Evolutionary conservation across 1,140 invertebrate species (phyloP).

Genomic region (Diabrotica virgifera): DNA sequence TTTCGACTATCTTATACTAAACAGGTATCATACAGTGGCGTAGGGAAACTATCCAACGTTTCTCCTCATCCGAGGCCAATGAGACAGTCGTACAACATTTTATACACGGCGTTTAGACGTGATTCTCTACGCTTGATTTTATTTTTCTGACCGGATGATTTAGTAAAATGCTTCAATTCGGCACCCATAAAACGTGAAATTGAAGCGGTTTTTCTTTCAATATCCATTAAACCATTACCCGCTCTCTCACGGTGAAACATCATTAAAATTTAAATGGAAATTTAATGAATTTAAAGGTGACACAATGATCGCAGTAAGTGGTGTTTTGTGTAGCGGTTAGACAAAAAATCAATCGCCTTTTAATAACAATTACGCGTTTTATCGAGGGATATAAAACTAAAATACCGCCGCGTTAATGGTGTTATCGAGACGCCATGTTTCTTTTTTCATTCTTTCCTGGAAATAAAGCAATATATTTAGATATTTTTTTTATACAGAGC

Average conservation of each 20-base stretch:
- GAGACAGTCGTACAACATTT: background rate
- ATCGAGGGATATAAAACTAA: no score
- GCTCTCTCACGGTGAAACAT: background rate
- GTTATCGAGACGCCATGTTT: no score
- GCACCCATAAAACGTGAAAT: background rate
- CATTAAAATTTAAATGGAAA: background rate
- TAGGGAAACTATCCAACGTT: no score
- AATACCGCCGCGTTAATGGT: no score
- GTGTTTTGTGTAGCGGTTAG: background rate
- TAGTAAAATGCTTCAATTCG: slow-evolving; percentile 1
- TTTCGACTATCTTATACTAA: no score
- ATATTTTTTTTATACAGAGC: no score
- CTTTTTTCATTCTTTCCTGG: no score
- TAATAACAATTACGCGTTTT: background rate
- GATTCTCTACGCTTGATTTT: background rate
- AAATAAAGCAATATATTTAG: no score
- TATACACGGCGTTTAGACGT: background rate
- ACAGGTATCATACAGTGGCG: no score
- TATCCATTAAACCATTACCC: background rate
- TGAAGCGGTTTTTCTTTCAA: slow-evolving; percentile 2
- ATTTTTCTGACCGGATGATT: background rate
- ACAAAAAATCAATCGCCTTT: background rate
- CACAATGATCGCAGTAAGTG: background rate
- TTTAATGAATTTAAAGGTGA: slow-evolving; percentile 1
- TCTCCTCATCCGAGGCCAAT: background rate